phyloP scores from a whole-genome alignment of 2,797 vertebrate species.

The Euphonia xanthogaster region DNA sequence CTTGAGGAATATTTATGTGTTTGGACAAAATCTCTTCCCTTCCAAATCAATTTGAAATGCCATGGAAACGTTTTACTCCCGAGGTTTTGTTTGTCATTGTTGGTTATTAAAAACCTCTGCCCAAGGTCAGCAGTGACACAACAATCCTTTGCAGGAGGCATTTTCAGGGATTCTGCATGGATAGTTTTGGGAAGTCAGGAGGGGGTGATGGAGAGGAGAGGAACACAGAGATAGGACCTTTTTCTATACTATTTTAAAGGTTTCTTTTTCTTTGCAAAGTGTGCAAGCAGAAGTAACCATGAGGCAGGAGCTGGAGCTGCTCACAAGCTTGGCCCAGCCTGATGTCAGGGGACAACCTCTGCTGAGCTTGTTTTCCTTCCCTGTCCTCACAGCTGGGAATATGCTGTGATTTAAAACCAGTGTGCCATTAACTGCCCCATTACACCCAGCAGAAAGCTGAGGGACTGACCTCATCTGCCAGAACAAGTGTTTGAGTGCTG shows the following conservation, averaged over 20 bases:
- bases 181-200: neutral
- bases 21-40: constrained; percentile 17
- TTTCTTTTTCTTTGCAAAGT: neutral
- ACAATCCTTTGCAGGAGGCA: neutral
- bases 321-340: neutral
- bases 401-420: neutral
- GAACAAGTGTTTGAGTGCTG: neutral
- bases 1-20: constrained; percentile 4
- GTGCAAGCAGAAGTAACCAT: neutral
- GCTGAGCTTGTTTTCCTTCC: neutral
- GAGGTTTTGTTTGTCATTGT: neutral
- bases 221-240: fast-evolving
- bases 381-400: neutral
- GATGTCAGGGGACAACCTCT: neutral
- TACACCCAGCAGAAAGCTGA: neutral
- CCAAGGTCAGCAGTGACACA: neutral
- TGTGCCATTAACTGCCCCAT: neutral
- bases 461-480: neutral
- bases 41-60: constrained; percentile 12
- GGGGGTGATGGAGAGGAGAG: neutral
- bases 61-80: neutral
- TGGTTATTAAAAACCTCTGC: neutral
- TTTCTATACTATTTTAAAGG: neutral
- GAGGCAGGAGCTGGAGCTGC: neutral
- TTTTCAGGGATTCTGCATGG: neutral